Conservation (phyloP, 2,113 vertebrate genomes). For the Neotoma lepida region DNA sequence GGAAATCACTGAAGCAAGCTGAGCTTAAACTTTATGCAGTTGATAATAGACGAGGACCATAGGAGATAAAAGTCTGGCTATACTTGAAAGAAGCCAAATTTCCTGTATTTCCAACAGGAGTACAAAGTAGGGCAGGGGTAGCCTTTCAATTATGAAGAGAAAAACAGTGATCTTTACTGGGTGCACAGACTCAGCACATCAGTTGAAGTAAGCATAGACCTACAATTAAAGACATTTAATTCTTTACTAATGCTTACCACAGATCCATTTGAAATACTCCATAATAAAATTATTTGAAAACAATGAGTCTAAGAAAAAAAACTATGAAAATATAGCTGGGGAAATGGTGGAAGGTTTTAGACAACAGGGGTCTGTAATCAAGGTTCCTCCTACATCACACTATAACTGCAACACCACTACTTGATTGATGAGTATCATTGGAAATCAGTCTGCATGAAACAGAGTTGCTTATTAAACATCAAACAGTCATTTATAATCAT, state of each 20-base stretch:
- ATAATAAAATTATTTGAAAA: slow-evolving; percentile 34
- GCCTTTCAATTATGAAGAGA: slow-evolving; percentile 34
- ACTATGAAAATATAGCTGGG: not conserved
- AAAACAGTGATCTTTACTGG: not conserved
- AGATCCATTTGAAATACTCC: slow-evolving; percentile 26
- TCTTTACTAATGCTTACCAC: not conserved
- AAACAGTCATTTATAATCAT: not conserved
- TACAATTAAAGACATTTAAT: slow-evolving; percentile 12
- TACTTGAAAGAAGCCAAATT: slow-evolving; percentile 51
- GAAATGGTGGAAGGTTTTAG: not conserved
- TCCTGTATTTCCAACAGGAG: slow-evolving; percentile 15
- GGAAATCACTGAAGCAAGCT: slow-evolving; percentile 53
- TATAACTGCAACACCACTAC: not conserved
- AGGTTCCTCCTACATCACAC: not conserved
- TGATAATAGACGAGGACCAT: slow-evolving; percentile 56
- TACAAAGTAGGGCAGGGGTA: slow-evolving; percentile 13
- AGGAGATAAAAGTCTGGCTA: not conserved
- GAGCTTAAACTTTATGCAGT: slow-evolving; percentile 54
- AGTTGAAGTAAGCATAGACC: not conserved
- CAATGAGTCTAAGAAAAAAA: not conserved
- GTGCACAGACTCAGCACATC: not conserved
- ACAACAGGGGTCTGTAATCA: not conserved
- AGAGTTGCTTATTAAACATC: slow-evolving; percentile 14
- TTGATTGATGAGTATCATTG: not conserved
- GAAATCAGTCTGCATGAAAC: not conserved